These are phyloP conservation scores for Amblyopsis rosae DNA, from an alignment of 2,113 vertebrate genomes.

Conservation along the genomic window DNA sequence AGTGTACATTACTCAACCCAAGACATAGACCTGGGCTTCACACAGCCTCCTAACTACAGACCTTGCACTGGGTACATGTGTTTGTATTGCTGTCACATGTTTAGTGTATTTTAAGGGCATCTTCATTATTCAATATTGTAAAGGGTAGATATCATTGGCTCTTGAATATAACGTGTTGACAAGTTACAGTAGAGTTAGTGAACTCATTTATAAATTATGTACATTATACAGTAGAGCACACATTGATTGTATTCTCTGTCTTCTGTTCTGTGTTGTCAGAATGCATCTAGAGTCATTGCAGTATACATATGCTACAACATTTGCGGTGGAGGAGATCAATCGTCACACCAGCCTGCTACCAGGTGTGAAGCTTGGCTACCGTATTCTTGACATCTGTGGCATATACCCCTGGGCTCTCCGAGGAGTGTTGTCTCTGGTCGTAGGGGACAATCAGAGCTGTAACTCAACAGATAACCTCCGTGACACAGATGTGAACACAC, in stretches of 20 bases:
- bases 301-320: conserved; percentile 66
- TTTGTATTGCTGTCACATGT: not conserved
- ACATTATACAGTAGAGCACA: not conserved
- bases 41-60: conserved; percentile 33
- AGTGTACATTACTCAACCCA: conserved; percentile 51
- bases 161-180: too few relatives aligned
- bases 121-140: conserved; percentile 1
- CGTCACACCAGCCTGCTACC: conserved; percentile 63
- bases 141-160: not conserved
- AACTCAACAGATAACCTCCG: conserved; percentile 7
- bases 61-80: conserved; percentile 60
- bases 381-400: conserved; percentile 70
- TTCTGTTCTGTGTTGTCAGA: conserved; percentile 28
- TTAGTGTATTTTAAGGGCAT: not conserved
- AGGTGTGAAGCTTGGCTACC: conserved; percentile 71
- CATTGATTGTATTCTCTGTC: not conserved
- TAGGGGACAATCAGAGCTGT: conserved; percentile 58
- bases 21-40: conserved; percentile 48
- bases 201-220: not conserved
- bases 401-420: conserved; percentile 58
- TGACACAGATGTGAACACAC: not conserved
- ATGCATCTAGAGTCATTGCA: conserved; percentile 54
- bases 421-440: conserved; percentile 61
- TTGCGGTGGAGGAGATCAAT: conserved; percentile 80
- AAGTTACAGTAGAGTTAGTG: not conserved